Conservation (phyloP, 2,113 vertebrate species). For the Arothron firmamentum region DNA sequence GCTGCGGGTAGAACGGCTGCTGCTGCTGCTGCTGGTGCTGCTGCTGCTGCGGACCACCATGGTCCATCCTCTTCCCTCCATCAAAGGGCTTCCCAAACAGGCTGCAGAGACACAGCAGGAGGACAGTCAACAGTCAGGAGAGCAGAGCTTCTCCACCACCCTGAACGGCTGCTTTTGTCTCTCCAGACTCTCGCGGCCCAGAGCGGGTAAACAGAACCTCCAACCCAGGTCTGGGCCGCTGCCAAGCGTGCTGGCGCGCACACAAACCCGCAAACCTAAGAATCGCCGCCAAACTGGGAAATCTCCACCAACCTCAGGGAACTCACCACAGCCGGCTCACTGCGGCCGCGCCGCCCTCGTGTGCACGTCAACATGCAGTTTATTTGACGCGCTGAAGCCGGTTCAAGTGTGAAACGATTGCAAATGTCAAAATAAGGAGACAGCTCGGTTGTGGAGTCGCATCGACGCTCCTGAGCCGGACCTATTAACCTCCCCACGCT, state of each 20-base stretch:
- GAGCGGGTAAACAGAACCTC: conserved; percentile 10
- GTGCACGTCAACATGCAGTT: too few species aligned
- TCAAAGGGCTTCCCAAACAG: conserved; percentile 81
- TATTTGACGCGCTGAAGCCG: too few species aligned
- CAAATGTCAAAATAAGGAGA: too few species aligned
- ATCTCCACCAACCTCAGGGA: conserved; percentile 1
- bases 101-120: conserved; percentile 42
- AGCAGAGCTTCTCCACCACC: too few species aligned
- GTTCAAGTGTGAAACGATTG: too few species aligned
- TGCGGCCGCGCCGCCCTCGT: too few species aligned
- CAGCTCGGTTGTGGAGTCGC: too few species aligned
- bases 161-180: neutral
- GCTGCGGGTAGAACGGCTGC: conserved; percentile 63
- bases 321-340: neutral
- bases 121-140: neutral
- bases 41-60: conserved; percentile 78
- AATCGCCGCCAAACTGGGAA: neutral
- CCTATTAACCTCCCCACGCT: too few species aligned
- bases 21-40: conserved; percentile 52
- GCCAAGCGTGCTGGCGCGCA: conserved; percentile 5
- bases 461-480: too few species aligned
- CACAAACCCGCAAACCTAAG: conserved; percentile 1
- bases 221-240: neutral
- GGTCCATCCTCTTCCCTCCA: conserved; percentile 85
- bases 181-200: neutral